Base-by-base conservation (phyloP, 2,888 invertebrate genomes). In the Philopedon plagiatum region DNA sequence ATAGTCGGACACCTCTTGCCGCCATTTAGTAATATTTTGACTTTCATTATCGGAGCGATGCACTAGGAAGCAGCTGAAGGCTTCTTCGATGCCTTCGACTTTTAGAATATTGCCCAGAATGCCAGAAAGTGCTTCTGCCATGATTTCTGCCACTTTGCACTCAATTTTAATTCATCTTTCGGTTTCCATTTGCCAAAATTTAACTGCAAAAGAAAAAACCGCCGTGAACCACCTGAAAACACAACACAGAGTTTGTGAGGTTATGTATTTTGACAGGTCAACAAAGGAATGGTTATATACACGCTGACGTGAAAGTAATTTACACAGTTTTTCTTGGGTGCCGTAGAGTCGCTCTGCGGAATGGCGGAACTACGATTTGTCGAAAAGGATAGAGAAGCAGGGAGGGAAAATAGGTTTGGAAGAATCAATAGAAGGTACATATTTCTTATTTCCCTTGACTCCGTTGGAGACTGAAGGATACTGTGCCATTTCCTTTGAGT, bases 11-110 rank as follows among this genome's bases (percentile, higher is more conserved):
- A 97, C 85, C 75, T 91, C 92, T 75, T 91, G 90, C 77, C 92
- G 91, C 86, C 93, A 93, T 81, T 87, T 85, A 39, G 89, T 85
- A 26, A 91, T 86, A 82, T 92, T 92, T 77, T 92, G 91, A 76
- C 87, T 88, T 82, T 95, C 93, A 69, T 89, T 89, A 61, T 91
- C 90, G 15, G 91, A 88, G 77, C 92, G 91, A 80, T 95, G 93
- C 0, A 95, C 92, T 70, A 97, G 89, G 79, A 94, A 95, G 79
- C 94, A 94, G 82, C 94, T 94, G 81, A 98, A 97, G 0, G 95
- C 95, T 85, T 96, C 95, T 82, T 96, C 96, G 32, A 95, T 93
- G 0, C 92, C 90, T 81, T 95, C 94, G 5, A 95, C 93, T 84
- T 91, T 91, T 34, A 86, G 76, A 70, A 87, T 91, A 78, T 92